These are phyloP conservation scores for Macrobrachium rosenbergii DNA, from an alignment of 1,140 invertebrate species.

Conservation along the genomic window DNA sequence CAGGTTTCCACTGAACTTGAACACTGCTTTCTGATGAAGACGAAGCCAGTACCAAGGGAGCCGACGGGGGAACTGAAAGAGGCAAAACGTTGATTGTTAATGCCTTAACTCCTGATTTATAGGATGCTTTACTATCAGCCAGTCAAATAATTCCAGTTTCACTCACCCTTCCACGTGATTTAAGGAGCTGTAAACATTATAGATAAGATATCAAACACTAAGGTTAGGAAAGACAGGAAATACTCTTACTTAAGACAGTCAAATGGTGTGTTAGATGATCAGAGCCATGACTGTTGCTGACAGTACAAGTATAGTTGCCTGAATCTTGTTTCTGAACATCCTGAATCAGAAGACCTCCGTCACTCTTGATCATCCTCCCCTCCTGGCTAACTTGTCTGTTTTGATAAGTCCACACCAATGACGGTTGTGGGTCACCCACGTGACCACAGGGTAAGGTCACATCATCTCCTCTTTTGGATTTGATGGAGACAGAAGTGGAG, in stretches of 20 bases:
- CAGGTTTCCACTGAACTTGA: slow-evolving; percentile 72
- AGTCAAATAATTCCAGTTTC: too few species aligned
- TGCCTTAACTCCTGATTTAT: not conserved
- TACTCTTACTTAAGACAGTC: slow-evolving; percentile 48
- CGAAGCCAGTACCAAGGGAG: slow-evolving; percentile 45
- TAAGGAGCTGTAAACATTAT: not conserved
- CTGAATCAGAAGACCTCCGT: slow-evolving; percentile 69
- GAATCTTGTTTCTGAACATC: slow-evolving; percentile 69
- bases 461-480: slow-evolving; percentile 85
- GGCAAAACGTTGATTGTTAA: not conserved
- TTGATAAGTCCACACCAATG: slow-evolving; percentile 76
- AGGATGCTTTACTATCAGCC: not conserved
- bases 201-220: not conserved
- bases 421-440: slow-evolving; percentile 78
- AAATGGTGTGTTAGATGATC: slow-evolving; percentile 50
- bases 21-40: slow-evolving; percentile 30
- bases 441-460: slow-evolving; percentile 84
- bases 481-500: slow-evolving; percentile 78
- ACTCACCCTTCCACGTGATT: not conserved
- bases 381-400: not conserved
- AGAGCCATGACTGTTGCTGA: slow-evolving; percentile 69
- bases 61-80: slow-evolving; percentile 24
- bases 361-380: slow-evolving; percentile 64
- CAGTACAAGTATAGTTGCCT: slow-evolving; percentile 71
- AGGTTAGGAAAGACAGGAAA: not conserved